Evolutionary conservation across 23 tunicate genomes (phyloP).

Genomic region (Diplosoma virens): DNA sequence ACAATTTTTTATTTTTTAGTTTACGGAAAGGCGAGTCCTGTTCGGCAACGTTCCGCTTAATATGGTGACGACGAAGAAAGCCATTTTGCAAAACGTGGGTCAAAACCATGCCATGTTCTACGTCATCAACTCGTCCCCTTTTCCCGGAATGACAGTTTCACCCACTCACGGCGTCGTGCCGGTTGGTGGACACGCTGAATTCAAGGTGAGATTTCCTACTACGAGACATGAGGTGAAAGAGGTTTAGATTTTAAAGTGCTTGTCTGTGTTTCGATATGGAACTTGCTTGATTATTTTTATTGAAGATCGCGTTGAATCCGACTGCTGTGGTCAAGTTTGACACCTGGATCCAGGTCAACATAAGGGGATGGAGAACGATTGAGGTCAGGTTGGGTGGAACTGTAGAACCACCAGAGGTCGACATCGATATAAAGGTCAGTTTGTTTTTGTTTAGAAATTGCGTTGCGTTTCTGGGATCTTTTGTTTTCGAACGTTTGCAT

Average conservation of each 20-base stretch:
- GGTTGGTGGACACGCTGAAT: conserved; percentile 88
- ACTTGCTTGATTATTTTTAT: too few relatives aligned
- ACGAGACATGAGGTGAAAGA: too few relatives aligned
- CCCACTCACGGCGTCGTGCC: conserved; percentile 94
- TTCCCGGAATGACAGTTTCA: conserved; percentile 86
- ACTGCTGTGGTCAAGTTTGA: conserved; percentile 84
- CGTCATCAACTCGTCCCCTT: conserved; percentile 84
- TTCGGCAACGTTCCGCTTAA: conserved; percentile 88
- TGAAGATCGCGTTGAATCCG: conserved; percentile 59
- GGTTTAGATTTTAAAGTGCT: too few relatives aligned
- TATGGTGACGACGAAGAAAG: conserved; percentile 73
- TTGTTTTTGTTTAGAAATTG: too few relatives aligned
- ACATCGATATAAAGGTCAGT: conserved; percentile 79
- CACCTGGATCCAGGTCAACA: conserved; percentile 90
- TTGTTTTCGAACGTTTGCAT: too few relatives aligned
- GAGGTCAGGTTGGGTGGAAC: conserved; percentile 89
- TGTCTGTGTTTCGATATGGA: too few relatives aligned
- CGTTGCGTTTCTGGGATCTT: too few relatives aligned
- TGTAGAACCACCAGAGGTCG: conserved; percentile 86
- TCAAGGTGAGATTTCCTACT: conserved; percentile 59
- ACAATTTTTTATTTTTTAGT: conserved; percentile 28
- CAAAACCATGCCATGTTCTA: conserved; percentile 87
- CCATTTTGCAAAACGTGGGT: conserved; percentile 66
- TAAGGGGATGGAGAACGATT: conserved; percentile 86
- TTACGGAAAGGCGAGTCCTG: conserved; percentile 63